Evolutionary conservation across 2,797 vertebrate species (phyloP).

Genomic region (Phalloptychus januarius): DNA sequence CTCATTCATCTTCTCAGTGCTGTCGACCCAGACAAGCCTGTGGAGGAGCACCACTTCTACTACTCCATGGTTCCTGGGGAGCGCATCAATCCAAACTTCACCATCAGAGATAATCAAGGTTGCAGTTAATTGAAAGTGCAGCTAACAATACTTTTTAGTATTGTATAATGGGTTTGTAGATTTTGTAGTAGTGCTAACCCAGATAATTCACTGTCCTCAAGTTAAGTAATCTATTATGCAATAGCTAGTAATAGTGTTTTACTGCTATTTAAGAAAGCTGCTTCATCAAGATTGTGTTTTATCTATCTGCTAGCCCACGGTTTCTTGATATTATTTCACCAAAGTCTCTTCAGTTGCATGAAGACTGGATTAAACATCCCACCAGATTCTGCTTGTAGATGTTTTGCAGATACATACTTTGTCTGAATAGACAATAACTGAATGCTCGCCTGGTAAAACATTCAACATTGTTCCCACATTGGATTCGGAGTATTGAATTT

Average conservation of each 20-base stretch:
- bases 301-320: background rate
- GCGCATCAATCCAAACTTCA: constrained; percentile 86
- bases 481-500: background rate
- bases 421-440: background rate
- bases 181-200: background rate
- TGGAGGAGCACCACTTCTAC: constrained; percentile 85
- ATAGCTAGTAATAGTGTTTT: background rate
- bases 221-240: background rate
- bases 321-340: background rate
- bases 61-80: constrained; percentile 85
- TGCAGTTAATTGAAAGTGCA: constrained; percentile 1
- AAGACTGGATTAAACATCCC: background rate
- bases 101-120: constrained; percentile 92
- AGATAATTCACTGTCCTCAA: background rate
- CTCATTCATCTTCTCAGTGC: constrained; percentile 89
- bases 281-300: background rate
- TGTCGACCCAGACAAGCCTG: constrained; percentile 86
- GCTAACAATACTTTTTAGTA: background rate
- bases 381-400: background rate
- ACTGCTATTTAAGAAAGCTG: background rate
- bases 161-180: background rate
- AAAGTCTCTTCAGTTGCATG: background rate
- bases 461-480: background rate
- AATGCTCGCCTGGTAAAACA: background rate
- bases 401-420: background rate